Percentiles rank a stretch among this genome's conserved stretches.
Evolutionary conservation across 2,113 vertebrate genomes (phyloP).

Genomic region (Lepus timidus): DNA sequence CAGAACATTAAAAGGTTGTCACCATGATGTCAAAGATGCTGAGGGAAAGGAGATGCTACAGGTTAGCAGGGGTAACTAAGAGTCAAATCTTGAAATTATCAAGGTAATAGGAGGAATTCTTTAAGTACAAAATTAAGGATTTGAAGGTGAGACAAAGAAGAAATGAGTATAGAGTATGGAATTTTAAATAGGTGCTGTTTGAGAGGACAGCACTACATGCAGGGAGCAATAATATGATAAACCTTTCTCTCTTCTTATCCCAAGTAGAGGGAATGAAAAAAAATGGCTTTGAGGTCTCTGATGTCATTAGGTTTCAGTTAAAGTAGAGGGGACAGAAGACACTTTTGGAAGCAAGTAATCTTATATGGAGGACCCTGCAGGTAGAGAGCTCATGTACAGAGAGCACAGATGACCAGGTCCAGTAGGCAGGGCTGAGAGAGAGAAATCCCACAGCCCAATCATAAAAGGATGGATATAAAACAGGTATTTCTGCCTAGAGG

Average conservation of each 20-base stretch:
- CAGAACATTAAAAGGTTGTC: background rate
- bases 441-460: background rate
- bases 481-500: background rate
- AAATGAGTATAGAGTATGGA: background rate
- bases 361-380: background rate
- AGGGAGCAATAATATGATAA: background rate
- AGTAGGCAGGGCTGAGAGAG: background rate
- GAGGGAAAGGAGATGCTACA: background rate
- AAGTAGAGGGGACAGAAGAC: background rate
- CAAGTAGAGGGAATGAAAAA: background rate
- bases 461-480: background rate
- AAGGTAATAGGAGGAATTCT: background rate
- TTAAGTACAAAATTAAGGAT: background rate
- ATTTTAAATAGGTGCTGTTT: background rate
- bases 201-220: background rate
- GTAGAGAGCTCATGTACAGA: background rate
- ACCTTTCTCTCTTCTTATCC: background rate
- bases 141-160: background rate
- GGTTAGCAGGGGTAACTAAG: background rate
- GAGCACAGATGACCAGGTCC: background rate
- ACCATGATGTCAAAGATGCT: background rate
- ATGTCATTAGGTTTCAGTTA: background rate
- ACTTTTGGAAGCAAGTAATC: background rate
- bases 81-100: background rate
- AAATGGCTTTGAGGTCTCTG: background rate